Percentiles rank a stretch among this genome's conserved stretches.
Conservation (phyloP, 1,140 invertebrate species). For the Zaprionus ghesquierei region DNA sequence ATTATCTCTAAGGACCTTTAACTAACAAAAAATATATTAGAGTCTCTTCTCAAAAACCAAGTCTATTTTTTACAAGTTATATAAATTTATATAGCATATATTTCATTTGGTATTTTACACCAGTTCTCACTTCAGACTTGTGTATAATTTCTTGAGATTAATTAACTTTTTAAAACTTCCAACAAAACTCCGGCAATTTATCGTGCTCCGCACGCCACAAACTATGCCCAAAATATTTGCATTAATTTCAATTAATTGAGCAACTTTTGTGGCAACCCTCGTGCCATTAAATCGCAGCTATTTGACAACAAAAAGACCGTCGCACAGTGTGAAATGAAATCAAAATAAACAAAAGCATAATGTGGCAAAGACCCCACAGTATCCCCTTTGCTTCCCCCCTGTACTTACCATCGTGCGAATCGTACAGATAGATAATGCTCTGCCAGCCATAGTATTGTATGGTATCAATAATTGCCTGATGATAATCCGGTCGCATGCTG, state of each 20-base stretch:
- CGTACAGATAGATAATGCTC: conserved; percentile 96
- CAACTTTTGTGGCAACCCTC: conserved; percentile 20
- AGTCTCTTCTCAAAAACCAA: too few species aligned
- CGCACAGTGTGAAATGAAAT: conserved; percentile 62
- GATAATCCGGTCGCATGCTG: conserved; percentile 96
- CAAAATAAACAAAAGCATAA: conserved; percentile 64
- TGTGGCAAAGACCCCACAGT: conserved; percentile 24
- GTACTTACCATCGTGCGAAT: conserved; percentile 86
- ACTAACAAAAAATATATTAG: too few species aligned
- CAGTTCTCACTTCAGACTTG: background rate
- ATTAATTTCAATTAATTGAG: conserved; percentile 37
- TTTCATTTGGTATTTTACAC: background rate
- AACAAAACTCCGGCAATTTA: background rate
- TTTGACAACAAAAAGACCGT: background rate
- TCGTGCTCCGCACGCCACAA: background rate
- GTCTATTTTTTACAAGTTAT: too few species aligned
- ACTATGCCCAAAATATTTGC: conserved; percentile 17
- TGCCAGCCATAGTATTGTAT: conserved; percentile 95
- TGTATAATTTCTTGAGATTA: background rate
- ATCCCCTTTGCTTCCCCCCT: background rate
- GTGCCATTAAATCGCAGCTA: background rate
- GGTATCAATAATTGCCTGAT: conserved; percentile 95
- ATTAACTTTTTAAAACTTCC: background rate
- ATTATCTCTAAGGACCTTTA: too few species aligned
- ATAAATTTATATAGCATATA: too few species aligned